A percentile compares a stretch with the other conserved stretches of the same genome.
Conservation (phyloP, 2,113 vertebrate genomes). For the Catharus fuscescens region DNA sequence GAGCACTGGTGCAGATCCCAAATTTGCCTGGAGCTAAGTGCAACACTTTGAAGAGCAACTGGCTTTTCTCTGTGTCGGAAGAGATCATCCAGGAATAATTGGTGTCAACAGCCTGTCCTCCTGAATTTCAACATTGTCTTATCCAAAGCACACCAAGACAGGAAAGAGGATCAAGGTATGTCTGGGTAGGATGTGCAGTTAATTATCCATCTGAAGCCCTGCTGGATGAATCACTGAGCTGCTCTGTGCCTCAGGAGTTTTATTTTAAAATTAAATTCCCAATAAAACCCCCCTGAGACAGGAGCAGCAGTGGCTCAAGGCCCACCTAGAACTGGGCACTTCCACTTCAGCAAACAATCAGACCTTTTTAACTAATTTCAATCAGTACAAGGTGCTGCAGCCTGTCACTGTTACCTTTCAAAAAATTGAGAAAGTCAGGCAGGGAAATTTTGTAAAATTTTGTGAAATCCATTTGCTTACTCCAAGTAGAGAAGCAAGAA, state of each 20-base stretch:
- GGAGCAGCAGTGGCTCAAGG: rapidly evolving
- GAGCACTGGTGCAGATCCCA: neutral
- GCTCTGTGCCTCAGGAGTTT: neutral
- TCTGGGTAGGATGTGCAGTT: neutral
- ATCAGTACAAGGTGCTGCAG: rapidly evolving
- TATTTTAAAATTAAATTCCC: neutral
- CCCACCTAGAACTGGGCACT: neutral
- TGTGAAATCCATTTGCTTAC: neutral
- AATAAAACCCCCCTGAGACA: neutral
- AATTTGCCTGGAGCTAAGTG: neutral
- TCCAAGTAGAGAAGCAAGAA: neutral
- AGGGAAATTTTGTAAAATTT: neutral
- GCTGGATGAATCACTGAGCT: neutral
- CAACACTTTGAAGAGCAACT: neutral
- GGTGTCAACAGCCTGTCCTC: neutral
- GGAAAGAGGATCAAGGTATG: neutral
- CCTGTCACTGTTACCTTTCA: neutral
- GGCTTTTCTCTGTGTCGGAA: neutral
- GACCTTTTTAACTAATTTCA: neutral
- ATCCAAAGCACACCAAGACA: neutral
- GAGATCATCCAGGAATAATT: neutral
- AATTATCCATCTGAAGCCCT: neutral
- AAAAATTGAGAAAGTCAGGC: neutral
- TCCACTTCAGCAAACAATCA: neutral
- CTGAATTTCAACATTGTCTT: neutral